These are phyloP conservation scores for Cancer borealis DNA, from an alignment of 2,888 invertebrate species.

Conservation along the genomic window DNA sequence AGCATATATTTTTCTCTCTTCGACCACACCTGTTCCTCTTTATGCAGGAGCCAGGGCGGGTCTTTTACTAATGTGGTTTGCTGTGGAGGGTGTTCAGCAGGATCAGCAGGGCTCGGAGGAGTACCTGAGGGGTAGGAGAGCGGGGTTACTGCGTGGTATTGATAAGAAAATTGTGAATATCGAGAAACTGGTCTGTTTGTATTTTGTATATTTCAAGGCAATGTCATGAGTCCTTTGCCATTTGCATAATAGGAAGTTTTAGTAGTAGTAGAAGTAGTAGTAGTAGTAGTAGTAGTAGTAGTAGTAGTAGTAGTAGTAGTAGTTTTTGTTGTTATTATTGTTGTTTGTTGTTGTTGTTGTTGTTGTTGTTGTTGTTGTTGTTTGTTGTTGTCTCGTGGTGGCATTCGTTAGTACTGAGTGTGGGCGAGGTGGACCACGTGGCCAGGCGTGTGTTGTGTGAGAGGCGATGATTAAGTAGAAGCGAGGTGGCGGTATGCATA, in stretches of 20 bases:
- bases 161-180: too few relatives aligned
- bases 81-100: neutral
- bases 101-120: neutral
- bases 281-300: too few relatives aligned
- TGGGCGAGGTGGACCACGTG: neutral
- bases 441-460: neutral
- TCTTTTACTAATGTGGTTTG: neutral
- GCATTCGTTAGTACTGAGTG: neutral
- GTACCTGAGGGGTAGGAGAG: neutral
- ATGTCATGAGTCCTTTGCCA: too few relatives aligned
- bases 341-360: too few relatives aligned
- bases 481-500: neutral
- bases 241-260: too few relatives aligned
- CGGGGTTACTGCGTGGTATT: neutral
- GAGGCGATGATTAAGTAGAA: conserved; percentile 3
- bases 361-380: neutral
- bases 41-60: neutral
- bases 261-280: too few relatives aligned
- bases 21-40: neutral
- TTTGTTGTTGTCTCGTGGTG: too few relatives aligned
- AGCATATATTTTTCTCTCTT: neutral
- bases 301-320: too few relatives aligned
- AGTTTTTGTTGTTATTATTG: too few relatives aligned
- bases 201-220: too few relatives aligned
- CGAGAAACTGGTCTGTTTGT: too few relatives aligned